These are phyloP conservation scores for Corythaixoides concolor DNA, from an alignment of 2,113 vertebrate species.

Conservation along the genomic window DNA sequence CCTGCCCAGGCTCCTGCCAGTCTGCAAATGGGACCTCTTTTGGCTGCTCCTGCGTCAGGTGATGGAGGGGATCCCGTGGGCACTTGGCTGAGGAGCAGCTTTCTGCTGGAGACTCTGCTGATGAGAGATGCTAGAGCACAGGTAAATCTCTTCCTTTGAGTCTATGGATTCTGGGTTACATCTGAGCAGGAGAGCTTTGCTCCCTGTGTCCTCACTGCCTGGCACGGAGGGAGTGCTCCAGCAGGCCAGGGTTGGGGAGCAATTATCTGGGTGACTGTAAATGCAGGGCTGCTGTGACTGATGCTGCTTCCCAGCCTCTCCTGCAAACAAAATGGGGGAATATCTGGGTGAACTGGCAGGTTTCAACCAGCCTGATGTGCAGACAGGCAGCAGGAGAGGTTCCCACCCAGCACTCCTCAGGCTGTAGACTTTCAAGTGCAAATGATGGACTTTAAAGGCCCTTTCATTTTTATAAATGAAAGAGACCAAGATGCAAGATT, in stretches of 20 bases:
- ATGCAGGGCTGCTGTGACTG: neutral
- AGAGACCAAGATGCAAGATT: neutral
- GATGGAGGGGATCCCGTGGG: neutral
- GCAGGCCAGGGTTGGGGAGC: neutral
- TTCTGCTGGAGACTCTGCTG: neutral
- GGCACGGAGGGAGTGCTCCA: neutral
- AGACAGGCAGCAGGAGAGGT: neutral
- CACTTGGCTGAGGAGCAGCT: neutral
- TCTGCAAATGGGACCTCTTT: neutral
- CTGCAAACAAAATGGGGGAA: neutral
- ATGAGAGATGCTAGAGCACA: neutral
- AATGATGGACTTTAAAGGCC: neutral
- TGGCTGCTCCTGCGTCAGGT: neutral
- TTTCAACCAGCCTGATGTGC: neutral
- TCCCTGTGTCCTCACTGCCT: neutral
- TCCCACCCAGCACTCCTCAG: neutral
- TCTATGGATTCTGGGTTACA: neutral
- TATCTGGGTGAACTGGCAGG: neutral
- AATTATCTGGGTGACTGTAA: neutral
- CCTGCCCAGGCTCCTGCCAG: rapidly evolving
- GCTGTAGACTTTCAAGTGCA: neutral
- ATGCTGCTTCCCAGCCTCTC: neutral
- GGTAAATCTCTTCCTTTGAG: neutral
- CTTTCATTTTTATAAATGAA: neutral
- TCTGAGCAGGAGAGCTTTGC: neutral